A percentile compares a stretch with the other conserved stretches of the same genome.
Conservation (phyloP, 2,113 vertebrate genomes). For the Tragulus kanchil region DNA sequence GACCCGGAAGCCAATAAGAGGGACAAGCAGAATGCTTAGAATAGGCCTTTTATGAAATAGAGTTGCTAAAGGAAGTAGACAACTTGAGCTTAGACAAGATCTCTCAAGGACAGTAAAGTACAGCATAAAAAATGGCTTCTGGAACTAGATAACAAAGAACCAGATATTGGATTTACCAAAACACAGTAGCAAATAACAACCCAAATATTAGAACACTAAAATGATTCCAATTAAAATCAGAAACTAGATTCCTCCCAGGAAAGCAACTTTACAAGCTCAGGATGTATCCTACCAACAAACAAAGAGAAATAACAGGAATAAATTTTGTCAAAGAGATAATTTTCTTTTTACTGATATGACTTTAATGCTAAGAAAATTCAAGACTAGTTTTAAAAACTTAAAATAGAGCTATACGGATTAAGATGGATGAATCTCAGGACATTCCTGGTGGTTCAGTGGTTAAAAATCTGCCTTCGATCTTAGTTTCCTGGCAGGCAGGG, state of each 20-base stretch:
- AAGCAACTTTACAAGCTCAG: constrained; percentile 31
- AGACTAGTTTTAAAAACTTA: constrained; percentile 16
- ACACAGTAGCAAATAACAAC: constrained; percentile 55
- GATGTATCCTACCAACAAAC: constrained; percentile 32
- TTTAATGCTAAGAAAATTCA: constrained; percentile 46
- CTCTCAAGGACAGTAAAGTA: neutral
- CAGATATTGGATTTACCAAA: constrained; percentile 44
- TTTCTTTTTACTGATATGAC: constrained; percentile 32
- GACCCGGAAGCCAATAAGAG: neutral
- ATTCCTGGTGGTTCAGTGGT: neutral
- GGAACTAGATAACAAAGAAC: constrained; percentile 19
- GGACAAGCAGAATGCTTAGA: constrained; percentile 23
- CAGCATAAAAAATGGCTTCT: constrained; percentile 20
- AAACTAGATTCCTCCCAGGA: constrained; percentile 33
- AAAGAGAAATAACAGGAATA: constrained; percentile 58
- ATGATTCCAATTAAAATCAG: constrained; percentile 54
- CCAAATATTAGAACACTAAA: constrained; percentile 59
- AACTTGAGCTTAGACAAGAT: constrained; percentile 11
- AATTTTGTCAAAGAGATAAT: constrained; percentile 43
- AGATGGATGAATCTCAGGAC: constrained; percentile 28
- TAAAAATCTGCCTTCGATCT: neutral
- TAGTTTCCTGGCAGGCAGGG: neutral
- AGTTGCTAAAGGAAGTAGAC: constrained; percentile 41
- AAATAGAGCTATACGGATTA: constrained; percentile 19
- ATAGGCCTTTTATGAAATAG: neutral